phyloP scores from a whole-genome alignment of 2,113 vertebrate genomes.

The Pseudorectes ferrugineus region DNA sequence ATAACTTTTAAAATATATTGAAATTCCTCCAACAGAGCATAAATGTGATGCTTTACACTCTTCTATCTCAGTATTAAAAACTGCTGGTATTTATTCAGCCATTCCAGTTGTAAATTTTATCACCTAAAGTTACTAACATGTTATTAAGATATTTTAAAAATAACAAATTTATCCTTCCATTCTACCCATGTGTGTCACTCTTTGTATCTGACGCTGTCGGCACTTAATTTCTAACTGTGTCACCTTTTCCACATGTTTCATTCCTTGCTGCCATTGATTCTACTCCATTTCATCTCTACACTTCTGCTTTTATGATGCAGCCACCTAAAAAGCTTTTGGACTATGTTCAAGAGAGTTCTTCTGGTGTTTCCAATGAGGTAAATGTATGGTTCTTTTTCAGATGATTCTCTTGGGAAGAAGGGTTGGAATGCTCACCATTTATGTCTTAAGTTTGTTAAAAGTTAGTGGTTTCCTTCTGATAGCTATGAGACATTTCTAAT shows the following conservation, averaged over 20 bases:
- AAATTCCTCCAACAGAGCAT: constrained; percentile 5
- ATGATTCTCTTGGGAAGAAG: constrained; percentile 45
- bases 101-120: not conserved
- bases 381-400: constrained; percentile 73
- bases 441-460: not conserved
- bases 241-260: constrained; percentile 87
- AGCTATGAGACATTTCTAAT: not conserved
- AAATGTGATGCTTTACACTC: not conserved
- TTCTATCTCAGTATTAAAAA: constrained; percentile 4
- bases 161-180: constrained; percentile 32
- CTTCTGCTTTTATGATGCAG: constrained; percentile 85
- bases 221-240: constrained; percentile 86
- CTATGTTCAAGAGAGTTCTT: constrained; percentile 94
- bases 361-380: constrained; percentile 92
- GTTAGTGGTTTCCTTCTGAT: not conserved
- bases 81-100: not conserved
- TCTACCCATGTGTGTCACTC: constrained; percentile 42
- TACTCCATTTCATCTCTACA: constrained; percentile 88
- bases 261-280: constrained; percentile 88
- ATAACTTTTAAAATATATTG: not conserved
- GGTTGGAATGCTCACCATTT: not conserved
- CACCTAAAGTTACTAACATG: constrained; percentile 7
- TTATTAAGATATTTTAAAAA: not conserved
- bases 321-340: constrained; percentile 99
- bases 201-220: constrained; percentile 56